These are phyloP conservation scores for Agrochola lychnidis DNA, from an alignment of 2,888 invertebrate genomes.

Conservation along the genomic window DNA sequence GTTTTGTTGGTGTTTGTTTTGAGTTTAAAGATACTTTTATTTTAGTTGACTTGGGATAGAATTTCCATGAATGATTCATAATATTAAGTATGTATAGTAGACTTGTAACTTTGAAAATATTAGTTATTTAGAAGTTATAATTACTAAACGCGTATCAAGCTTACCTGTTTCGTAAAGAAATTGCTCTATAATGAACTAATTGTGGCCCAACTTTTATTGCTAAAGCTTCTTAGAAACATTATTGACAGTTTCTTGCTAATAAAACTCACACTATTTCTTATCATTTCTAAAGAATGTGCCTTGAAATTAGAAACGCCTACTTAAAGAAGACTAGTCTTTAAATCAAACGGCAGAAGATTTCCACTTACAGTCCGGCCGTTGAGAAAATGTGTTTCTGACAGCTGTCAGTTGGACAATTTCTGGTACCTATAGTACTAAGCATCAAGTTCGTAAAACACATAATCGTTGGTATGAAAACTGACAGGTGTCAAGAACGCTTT, in stretches of 20 bases:
- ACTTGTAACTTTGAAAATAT: background rate
- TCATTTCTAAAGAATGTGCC: background rate
- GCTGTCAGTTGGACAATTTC: too few species aligned
- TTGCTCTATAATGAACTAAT: too few species aligned
- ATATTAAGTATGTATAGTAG: background rate
- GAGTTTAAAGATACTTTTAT: slow-evolving; percentile 12
- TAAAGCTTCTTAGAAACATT: background rate
- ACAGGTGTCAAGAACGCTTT: too few species aligned
- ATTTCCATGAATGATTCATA: background rate
- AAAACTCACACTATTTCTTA: background rate
- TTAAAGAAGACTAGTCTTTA: background rate
- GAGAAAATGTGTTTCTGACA: too few species aligned
- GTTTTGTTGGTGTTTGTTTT: slow-evolving; percentile 27
- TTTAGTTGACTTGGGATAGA: background rate
- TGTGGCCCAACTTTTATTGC: background rate
- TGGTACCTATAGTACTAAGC: too few species aligned
- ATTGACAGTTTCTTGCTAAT: background rate
- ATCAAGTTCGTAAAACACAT: too few species aligned
- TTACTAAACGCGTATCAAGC: background rate
- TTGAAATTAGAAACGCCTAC: background rate
- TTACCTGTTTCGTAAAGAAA: background rate
- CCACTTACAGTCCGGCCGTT: too few species aligned
- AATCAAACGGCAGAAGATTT: background rate
- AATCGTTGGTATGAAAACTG: too few species aligned
- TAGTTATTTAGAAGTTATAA: background rate